phyloP scores from a whole-genome alignment of 2,113 vertebrate genomes.

The Clarias macrocephalus region DNA sequence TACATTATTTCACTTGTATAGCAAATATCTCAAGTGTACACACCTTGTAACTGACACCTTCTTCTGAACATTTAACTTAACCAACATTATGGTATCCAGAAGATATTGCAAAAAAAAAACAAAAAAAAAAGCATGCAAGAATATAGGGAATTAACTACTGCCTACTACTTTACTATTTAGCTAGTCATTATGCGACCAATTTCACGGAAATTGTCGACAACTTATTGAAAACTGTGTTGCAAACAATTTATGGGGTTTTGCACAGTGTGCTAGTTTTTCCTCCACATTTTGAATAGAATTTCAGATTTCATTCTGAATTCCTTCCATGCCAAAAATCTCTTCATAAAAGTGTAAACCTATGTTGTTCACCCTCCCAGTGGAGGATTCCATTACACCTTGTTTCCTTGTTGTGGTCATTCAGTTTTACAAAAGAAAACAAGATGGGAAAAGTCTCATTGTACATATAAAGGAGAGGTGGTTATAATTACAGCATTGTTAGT shows the following conservation, averaged over 20 bases:
- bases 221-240: background rate
- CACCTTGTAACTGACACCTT: background rate
- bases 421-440: slow-evolving; percentile 60
- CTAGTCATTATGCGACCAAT: background rate
- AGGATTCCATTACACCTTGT: too few species aligned
- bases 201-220: background rate
- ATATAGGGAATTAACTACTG: background rate
- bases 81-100: too few species aligned
- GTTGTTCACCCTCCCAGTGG: slow-evolving; percentile 56
- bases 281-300: slow-evolving; percentile 32
- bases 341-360: slow-evolving; percentile 50
- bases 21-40: background rate
- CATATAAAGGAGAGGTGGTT: slow-evolving; percentile 60
- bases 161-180: background rate
- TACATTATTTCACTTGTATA: background rate
- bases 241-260: background rate
- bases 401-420: too few species aligned
- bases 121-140: background rate
- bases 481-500: slow-evolving; percentile 85
- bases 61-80: background rate
- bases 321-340: slow-evolving; percentile 8
- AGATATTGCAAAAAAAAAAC: background rate
- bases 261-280: slow-evolving; percentile 18
- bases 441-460: slow-evolving; percentile 58
- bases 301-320: background rate